A percentile compares a stretch with the other conserved stretches of the same genome.
Evolutionary conservation across 2,113 vertebrate species (phyloP).

Genomic region (Varanus komodoensis): DNA sequence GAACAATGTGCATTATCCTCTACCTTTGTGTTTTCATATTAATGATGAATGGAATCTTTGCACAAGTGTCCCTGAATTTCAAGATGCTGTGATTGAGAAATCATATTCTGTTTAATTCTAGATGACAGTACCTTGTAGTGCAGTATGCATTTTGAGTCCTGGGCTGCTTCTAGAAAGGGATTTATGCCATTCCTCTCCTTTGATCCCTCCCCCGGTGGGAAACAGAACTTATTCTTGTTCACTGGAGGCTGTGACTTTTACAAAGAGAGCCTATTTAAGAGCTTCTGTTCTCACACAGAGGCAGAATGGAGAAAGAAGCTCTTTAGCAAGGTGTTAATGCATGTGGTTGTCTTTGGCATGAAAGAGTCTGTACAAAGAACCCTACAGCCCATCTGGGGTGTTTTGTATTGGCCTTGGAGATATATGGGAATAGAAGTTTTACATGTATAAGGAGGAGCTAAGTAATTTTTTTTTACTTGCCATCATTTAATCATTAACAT

Average conservation of each 20-base stretch:
- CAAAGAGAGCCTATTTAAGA: neutral
- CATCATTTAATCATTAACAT: neutral
- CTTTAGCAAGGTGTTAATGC: neutral
- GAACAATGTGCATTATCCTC: neutral
- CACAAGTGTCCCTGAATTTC: neutral
- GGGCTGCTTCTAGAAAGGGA: neutral
- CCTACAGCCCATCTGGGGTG: constrained; percentile 32
- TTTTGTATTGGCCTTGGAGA: neutral
- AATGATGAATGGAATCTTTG: neutral
- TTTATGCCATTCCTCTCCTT: neutral
- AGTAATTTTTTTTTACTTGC: constrained; percentile 4
- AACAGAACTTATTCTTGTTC: constrained; percentile 17
- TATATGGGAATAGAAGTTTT: neutral
- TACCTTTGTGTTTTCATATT: neutral
- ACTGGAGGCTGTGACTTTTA: neutral
- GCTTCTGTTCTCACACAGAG: neutral
- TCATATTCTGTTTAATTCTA: neutral
- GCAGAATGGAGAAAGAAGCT: neutral
- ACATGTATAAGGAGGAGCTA: neutral
- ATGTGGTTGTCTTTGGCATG: neutral
- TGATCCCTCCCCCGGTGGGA: neutral
- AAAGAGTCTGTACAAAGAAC: neutral
- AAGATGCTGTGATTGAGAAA: neutral
- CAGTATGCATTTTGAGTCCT: neutral
- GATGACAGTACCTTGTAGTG: neutral